Evolutionary conservation across 2,797 vertebrate genomes (phyloP).

Genomic region (Schizopygopsis pylzovi): DNA sequence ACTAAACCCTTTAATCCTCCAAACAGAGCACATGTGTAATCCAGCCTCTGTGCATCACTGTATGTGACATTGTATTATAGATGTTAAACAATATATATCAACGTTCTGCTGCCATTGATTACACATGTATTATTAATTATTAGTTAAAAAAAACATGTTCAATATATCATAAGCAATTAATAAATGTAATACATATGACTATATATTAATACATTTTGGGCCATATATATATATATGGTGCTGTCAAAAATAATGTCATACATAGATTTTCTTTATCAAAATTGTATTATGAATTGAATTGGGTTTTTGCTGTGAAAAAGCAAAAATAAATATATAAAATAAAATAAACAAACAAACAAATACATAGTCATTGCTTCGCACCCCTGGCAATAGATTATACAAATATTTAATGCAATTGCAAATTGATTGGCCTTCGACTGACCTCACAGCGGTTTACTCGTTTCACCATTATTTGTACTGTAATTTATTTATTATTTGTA

Average conservation of each 20-base stretch:
- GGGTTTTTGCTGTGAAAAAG: background rate
- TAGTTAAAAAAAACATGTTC: background rate
- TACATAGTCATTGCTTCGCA: background rate
- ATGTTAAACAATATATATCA: background rate
- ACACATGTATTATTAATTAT: background rate
- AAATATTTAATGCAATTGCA: background rate
- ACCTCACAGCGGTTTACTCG: background rate
- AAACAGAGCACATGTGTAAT: constrained; percentile 21
- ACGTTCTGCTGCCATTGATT: background rate
- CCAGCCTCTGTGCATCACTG: background rate
- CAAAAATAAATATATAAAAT: background rate
- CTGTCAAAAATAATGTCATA: too few relatives aligned
- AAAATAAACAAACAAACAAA: background rate
- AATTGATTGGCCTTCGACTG: background rate
- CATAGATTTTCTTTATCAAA: too few relatives aligned
- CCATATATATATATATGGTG: too few relatives aligned
- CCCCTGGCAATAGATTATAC: background rate
- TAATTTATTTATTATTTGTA: too few relatives aligned
- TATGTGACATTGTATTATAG: background rate
- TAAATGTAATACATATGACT: too few relatives aligned
- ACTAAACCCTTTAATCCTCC: constrained; percentile 39
- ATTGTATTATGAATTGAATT: too few relatives aligned
- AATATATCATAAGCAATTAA: too few relatives aligned
- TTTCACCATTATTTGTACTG: background rate
- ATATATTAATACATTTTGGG: too few relatives aligned